Conservation (phyloP, 2,797 vertebrate species). For the Oreortyx pictus region DNA sequence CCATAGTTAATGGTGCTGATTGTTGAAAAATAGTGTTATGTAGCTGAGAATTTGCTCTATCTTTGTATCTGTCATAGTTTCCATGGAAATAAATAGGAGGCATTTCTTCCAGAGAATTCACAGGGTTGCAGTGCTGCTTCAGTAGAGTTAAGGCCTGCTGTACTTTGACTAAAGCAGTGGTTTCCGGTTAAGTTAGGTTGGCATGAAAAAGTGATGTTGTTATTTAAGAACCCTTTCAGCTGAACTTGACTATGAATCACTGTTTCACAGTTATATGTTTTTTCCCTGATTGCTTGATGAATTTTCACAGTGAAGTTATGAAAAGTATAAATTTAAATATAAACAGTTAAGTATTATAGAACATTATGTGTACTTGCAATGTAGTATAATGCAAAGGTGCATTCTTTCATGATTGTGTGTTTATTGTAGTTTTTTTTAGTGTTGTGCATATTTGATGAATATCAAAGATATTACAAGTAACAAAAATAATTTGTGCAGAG, state of each 20-base stretch:
- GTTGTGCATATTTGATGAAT: background rate
- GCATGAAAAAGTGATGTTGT: background rate
- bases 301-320: background rate
- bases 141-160: background rate
- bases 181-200: background rate
- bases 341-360: background rate
- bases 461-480: conserved; percentile 11
- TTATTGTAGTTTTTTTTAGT: conserved; percentile 8
- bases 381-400: background rate
- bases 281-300: background rate
- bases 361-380: background rate
- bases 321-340: background rate
- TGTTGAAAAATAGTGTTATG: too few species aligned
- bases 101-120: background rate
- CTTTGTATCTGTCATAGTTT: background rate
- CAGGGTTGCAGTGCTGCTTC: background rate
- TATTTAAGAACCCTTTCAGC: background rate
- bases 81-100: background rate
- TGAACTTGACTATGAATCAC: background rate
- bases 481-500: conserved; percentile 72
- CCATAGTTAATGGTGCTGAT: too few species aligned
- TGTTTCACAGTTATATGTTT: background rate
- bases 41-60: too few species aligned
- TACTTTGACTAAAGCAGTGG: background rate
- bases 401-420: background rate